Evolutionary conservation across 2,888 invertebrate genomes (phyloP).

Genomic region (Blastobasis adustella): DNA sequence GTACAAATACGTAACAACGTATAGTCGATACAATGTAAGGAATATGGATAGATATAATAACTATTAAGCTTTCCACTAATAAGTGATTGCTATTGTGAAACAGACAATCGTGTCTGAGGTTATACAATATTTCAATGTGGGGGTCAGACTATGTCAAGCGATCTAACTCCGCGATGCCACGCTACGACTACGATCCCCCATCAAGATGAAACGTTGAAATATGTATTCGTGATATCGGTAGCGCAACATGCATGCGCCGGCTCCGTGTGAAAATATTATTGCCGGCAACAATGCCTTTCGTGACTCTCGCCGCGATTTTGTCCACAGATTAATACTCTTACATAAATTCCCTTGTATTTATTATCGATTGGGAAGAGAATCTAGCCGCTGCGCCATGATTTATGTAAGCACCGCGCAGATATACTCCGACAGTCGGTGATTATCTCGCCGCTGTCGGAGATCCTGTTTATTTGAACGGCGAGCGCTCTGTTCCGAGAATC

Average conservation of each 20-base stretch:
- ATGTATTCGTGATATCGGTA: conserved; percentile 46
- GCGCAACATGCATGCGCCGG: conserved; percentile 41
- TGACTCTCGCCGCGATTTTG: conserved; percentile 58
- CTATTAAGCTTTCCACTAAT: no score
- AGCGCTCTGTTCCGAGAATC: background rate
- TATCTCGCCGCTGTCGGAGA: conserved; percentile 14
- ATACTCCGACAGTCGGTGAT: conserved; percentile 13
- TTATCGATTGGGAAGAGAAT: conserved; percentile 46
- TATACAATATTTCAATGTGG: background rate
- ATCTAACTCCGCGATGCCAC: background rate
- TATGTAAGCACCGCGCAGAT: conserved; percentile 21
- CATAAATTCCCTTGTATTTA: conserved; percentile 66
- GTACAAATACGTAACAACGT: no score
- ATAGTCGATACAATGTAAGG: no score
- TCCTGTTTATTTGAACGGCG: conserved; percentile 1
- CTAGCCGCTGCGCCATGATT: conserved; percentile 21
- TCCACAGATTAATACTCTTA: conserved; percentile 60
- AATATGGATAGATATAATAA: no score
- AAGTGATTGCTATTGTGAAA: no score
- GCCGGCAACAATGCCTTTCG: conserved; percentile 57
- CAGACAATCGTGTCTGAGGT: no score
- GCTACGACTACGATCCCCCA: conserved; percentile 9
- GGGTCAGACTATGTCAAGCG: conserved; percentile 1
- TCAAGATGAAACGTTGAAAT: conserved; percentile 51
- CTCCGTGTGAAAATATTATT: conserved; percentile 58